Base-by-base conservation (phyloP, 1,140 invertebrate genomes). In the Zophobas morio region DNA sequence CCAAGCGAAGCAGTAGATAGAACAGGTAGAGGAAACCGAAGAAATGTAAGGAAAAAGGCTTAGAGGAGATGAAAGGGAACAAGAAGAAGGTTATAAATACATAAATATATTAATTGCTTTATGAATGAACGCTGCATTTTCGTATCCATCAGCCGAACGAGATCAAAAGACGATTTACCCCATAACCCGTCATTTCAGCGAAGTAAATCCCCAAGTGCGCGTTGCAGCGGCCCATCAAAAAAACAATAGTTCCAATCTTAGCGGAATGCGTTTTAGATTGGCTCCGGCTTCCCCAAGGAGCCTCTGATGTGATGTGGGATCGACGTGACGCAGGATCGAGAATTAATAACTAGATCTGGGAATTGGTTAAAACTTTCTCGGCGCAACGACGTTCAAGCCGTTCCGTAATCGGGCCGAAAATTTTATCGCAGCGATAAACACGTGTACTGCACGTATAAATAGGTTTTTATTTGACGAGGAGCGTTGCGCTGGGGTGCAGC, bases 271-370 rank as follows among this genome's bases (percentile, higher is more conserved):
- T 66, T 66, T 66, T 66, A 66, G 60, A 66, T 66, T 66, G 60
- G 60, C 60, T 66, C 60, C 39, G 32, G 70, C 46, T 51, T 51
- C 72, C 72, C 72, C 5, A 39, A 46, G 72, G 72, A 74, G 56
- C 39, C n/a, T 33, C 39, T 74, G 76, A 79, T 79, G 75, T 79
- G 78, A 79, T 79, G 75, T 77, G 75, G 78, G 75, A 79, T 79
- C 73, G 78, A 79, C 78, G 74, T 73, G 46, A 53, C 78, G 53
- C 57, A 66, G 75, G 71, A 76, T 74, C 57, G 70, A 75, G 78
- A 79, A 79, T 79, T 79, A 79, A 77, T 79, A 79, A 79, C 71
- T 77, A 79, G 78, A 73, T 77, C 70, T 8, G 78, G 75, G 78
- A 77, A 74, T 79, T 77, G 75, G 46, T 54, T 51, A 72, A 71